phyloP scores from a whole-genome alignment of 2,888 invertebrate species.

The Euplexia lucipara region DNA sequence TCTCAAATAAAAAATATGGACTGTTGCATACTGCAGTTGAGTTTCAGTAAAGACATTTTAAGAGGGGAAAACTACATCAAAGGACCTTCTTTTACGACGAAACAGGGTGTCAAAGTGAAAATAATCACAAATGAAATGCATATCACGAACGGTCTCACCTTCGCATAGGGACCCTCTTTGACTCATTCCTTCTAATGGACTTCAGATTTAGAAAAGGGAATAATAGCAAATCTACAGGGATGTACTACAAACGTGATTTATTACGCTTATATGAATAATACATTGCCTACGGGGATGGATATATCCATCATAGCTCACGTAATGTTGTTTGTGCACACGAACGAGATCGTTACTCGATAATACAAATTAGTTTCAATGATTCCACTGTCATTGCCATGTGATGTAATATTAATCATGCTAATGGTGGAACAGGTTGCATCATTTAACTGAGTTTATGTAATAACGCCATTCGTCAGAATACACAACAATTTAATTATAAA shows the following conservation, averaged over 20 bases:
- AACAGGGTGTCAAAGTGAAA: slow-evolving; percentile 30
- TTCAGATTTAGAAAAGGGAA: slow-evolving; percentile 74
- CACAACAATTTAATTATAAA: too few relatives aligned
- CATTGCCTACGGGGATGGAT: slow-evolving; percentile 76
- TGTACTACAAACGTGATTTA: slow-evolving; percentile 79
- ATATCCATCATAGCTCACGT: slow-evolving; percentile 72
- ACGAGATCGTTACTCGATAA: slow-evolving; percentile 59
- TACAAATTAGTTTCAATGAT: slow-evolving; percentile 65
- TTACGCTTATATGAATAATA: slow-evolving; percentile 80
- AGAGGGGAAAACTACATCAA: slow-evolving; percentile 29
- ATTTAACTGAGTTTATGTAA: neutral
- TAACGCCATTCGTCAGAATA: neutral
- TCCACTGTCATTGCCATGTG: slow-evolving; percentile 35
- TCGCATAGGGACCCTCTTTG: slow-evolving; percentile 52
- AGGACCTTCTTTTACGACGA: slow-evolving; percentile 8
- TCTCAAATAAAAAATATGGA: too few relatives aligned
- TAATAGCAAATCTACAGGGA: slow-evolving; percentile 74
- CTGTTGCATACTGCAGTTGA: neutral
- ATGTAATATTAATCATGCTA: slow-evolving; percentile 33
- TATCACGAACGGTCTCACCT: slow-evolving; percentile 58
- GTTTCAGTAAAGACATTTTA: neutral
- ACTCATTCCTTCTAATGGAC: slow-evolving; percentile 73
- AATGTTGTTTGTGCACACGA: slow-evolving; percentile 70
- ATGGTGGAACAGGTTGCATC: neutral
- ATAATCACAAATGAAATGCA: slow-evolving; percentile 59